Evolutionary conservation across 2,113 vertebrate genomes (phyloP), one percentile per base, ranked within the genome.

Genomic region (Motacilla alba): DNA sequence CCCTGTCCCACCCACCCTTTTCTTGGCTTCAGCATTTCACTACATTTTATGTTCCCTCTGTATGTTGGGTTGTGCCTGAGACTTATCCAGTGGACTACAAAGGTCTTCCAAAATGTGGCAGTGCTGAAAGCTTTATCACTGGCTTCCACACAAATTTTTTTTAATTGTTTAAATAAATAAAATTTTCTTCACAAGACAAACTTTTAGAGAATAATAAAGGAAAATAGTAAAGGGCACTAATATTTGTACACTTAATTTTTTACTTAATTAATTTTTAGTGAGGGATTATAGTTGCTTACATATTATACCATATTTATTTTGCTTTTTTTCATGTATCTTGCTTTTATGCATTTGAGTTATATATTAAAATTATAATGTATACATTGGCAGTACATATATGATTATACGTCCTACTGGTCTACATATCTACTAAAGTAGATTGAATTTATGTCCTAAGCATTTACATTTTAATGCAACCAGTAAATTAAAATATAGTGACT

Each of bases 1-100:
- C 2, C 6, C 11, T 31, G n/a, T 41, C 31, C 15, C 0, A 0
- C 19, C 53, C 6, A n/a, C 60, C 39, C 70, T 33, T 37, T 84
- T 49, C 39, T 56, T 67, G 37, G 43, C 46, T 81, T 95, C 77
- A 75, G 20, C 47, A 47, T 81, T 93, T 75, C 44, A 35, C 26
- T 59, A 59, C 14, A 74, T 41, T 72, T 83, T 30, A 31, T 33
- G 39, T 66, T 84, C 44, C 27, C 68, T 72, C 37, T 52, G 10
- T 30, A 28, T 23, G 17, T 44, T 68, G 15, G 41, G 22, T 28
- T 56, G 33, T 52, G 37, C 11, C 41, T 79, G 70, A 63, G 53
- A 50, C 24, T 78, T 60, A 56, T 5, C 6, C 53, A 68, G 13
- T 17, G 10, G 39, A 31, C n/a, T 67, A 33, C 37, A 80, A 68